These are phyloP conservation scores for Idaea biselata DNA, from an alignment of 2,888 invertebrate genomes.

Conservation along the genomic window DNA sequence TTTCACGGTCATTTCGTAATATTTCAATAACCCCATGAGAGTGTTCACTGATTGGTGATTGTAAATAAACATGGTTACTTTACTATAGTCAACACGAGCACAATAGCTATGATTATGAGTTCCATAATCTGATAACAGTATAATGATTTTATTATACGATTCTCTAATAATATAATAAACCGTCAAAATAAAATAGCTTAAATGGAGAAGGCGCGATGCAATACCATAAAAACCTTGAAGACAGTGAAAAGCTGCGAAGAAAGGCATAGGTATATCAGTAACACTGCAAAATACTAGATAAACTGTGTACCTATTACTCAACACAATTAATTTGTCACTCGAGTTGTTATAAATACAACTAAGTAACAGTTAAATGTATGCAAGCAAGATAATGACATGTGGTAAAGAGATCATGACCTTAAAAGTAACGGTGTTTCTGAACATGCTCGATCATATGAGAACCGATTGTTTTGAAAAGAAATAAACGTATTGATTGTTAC, in stretches of 20 bases:
- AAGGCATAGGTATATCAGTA: background rate
- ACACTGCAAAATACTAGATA: no score
- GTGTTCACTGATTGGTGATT: conserved; percentile 44
- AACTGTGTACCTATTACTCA: background rate
- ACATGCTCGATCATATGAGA: conserved; percentile 49
- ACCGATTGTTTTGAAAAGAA: conserved; percentile 58
- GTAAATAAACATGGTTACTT: conserved; percentile 49
- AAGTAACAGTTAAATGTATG: conserved; percentile 23
- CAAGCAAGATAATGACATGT: conserved; percentile 39
- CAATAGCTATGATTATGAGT: conserved; percentile 37
- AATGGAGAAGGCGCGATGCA: conserved; percentile 4
- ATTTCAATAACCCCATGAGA: conserved; percentile 57
- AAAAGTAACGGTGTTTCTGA: conserved; percentile 47
- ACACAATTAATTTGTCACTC: background rate
- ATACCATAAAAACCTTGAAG: background rate
- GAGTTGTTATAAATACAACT: background rate
- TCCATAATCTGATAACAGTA: conserved; percentile 32
- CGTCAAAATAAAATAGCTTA: conserved; percentile 5
- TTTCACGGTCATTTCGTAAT: conserved; percentile 75
- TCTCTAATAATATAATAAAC: background rate
- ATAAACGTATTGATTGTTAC: conserved; percentile 37
- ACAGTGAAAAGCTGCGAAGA: background rate
- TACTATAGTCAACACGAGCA: conserved; percentile 28
- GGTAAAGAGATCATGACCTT: conserved; percentile 58
- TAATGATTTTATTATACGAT: conserved; percentile 24